Conservation (phyloP, 2,113 vertebrate species). For the Podarcis raffonei region DNA sequence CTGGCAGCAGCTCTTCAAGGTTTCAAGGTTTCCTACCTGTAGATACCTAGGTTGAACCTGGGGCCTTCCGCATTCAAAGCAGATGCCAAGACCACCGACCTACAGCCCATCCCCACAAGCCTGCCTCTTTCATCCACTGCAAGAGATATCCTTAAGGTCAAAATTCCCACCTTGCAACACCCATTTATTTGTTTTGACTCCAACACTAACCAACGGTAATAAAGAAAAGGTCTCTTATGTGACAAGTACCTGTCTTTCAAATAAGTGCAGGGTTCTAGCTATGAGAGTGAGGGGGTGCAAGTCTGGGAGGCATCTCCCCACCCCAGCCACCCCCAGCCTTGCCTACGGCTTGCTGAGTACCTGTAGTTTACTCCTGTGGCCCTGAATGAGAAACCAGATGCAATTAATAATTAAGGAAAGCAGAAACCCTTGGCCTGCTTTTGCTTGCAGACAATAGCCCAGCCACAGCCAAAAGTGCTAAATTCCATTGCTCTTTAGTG, state of each 20-base stretch:
- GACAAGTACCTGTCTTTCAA: not conserved
- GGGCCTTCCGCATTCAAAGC: not conserved
- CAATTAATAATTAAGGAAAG: conserved; percentile 18
- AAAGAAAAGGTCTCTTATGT: not conserved
- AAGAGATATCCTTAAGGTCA: no score
- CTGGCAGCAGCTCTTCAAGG: not conserved
- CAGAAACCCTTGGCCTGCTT: not conserved
- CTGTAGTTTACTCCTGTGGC: not conserved
- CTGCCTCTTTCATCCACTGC: no score
- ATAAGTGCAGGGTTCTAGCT: not conserved
- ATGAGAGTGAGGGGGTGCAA: not conserved
- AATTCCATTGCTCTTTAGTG: conserved; percentile 15
- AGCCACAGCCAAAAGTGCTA: conserved; percentile 14
- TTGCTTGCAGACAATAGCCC: conserved; percentile 15
- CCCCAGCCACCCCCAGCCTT: not conserved
- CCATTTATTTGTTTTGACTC: no score
- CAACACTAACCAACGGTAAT: not conserved
- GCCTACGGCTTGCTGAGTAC: no score
- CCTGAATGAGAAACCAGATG: not conserved
- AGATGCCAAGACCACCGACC: not conserved
- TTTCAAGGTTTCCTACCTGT: not conserved
- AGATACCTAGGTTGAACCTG: not conserved
- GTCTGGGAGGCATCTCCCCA: not conserved
- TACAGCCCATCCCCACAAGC: no score
- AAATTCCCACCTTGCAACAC: no score